phyloP scores from a whole-genome alignment of 2,797 vertebrate species.

The Periophthalmus magnuspinnatus region DNA sequence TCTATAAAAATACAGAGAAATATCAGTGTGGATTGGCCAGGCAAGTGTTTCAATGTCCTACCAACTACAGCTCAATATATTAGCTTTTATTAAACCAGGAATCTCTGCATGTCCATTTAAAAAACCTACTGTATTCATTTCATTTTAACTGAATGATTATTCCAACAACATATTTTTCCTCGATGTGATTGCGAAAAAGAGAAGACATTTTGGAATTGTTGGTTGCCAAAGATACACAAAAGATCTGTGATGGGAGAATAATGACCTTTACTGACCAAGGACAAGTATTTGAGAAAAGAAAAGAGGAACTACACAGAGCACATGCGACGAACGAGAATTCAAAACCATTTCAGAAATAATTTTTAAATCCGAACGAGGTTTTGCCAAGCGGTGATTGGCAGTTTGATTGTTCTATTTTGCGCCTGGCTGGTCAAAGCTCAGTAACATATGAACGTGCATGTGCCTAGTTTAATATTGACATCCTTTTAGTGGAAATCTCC shows the following conservation, averaged over 20 bases:
- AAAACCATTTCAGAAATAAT: conserved; percentile 42
- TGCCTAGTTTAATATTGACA: conserved; percentile 64
- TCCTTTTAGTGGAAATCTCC: conserved; percentile 60
- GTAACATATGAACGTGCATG: conserved; percentile 73
- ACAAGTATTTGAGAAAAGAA: conserved; percentile 54
- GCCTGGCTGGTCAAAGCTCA: conserved; percentile 81
- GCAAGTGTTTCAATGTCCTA: too few relatives aligned
- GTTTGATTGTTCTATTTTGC: conserved; percentile 81
- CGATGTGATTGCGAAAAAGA: conserved; percentile 16
- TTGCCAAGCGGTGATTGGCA: conserved; percentile 74
- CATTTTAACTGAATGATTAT: too few relatives aligned
- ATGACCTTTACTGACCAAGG: conserved; percentile 62
- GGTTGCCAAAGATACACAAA: conserved; percentile 53
- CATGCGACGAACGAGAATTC: conserved; percentile 50
- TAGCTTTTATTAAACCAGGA: too few relatives aligned
- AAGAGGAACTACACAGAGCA: conserved; percentile 50
- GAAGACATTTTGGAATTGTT: conserved; percentile 55
- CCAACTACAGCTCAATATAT: too few relatives aligned
- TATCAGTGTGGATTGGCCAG: too few relatives aligned
- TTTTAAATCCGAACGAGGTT: conserved; percentile 60
- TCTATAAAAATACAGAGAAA: too few relatives aligned
- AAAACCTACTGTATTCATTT: too few relatives aligned
- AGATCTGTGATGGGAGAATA: conserved; percentile 57
- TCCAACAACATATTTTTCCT: too few relatives aligned
- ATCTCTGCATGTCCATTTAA: too few relatives aligned